Percentiles rank a stretch among this genome's conserved stretches.
phyloP scores from a whole-genome alignment of 1,140 invertebrate genomes.

The Achatina immaculata region DNA sequence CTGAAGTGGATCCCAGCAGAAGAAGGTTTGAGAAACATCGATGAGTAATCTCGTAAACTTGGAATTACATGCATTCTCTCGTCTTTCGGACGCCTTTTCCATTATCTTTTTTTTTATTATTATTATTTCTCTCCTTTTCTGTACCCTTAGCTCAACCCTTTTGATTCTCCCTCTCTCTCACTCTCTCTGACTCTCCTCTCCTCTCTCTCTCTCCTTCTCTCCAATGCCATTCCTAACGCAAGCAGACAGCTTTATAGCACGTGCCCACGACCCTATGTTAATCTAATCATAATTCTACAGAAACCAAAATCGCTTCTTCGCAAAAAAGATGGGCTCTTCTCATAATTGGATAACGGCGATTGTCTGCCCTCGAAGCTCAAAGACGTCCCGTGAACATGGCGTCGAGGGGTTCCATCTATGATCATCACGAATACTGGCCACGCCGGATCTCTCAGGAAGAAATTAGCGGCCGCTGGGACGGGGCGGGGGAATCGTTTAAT shows the following conservation, averaged over 20 bases:
- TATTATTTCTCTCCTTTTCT: too few species aligned
- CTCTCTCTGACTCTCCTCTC: not conserved
- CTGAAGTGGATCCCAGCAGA: too few species aligned
- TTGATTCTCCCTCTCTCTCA: too few species aligned
- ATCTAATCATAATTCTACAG: not conserved
- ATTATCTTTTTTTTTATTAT: too few species aligned
- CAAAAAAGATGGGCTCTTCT: conserved; percentile 13
- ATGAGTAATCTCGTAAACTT: too few species aligned
- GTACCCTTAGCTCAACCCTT: too few species aligned
- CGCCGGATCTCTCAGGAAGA: conserved; percentile 5
- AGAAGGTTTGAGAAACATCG: too few species aligned
- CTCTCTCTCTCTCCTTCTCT: not conserved
- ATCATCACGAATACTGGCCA: not conserved
- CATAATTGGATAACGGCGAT: conserved; percentile 31
- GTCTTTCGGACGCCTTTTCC: too few species aligned
- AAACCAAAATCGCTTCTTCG: conserved; percentile 22
- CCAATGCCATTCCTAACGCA: not conserved
- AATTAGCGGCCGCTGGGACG: conserved; percentile 13
- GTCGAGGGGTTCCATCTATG: conserved; percentile 12
- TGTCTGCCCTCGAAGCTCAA: conserved; percentile 24
- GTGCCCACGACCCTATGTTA: conserved; percentile 13
- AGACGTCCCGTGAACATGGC: not conserved
- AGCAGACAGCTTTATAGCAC: conserved; percentile 12
- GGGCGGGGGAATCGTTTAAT: conserved; percentile 5
- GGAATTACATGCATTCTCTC: too few species aligned